Base-by-base conservation (phyloP, 1,140 invertebrate species). In the Pseudobourletiella spinata region DNA sequence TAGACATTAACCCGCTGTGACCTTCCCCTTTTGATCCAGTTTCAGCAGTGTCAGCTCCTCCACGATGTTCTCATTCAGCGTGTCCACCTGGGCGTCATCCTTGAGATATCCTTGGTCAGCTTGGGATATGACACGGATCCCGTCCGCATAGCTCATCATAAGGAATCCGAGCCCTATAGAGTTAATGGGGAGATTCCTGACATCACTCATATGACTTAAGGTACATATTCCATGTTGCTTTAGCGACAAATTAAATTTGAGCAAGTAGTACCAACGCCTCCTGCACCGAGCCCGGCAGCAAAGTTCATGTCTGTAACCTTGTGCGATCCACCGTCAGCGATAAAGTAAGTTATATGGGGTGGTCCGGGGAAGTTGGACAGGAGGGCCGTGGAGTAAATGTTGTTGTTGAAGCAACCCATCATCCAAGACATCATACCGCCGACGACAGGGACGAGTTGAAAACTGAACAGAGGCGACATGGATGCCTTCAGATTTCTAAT, bases 281-380 rank as follows among this genome's bases (percentile, higher is more conserved):
- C 44, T 11, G 6, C 44, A 14, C 44, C 44, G 22, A 46, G 18
- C 6, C 44, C 44, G 8, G 6, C 44, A 6, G 44, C 15, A 18
- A 46, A 46, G 22, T 65, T 65, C 55, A 65, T 65, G 16, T 62
- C 59, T 1, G 29, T 43, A 1, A 65, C 59, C 25, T 16, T 42
- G 32, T 65, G 44, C 15, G 14, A 8, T 14, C 55, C 55, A 26
- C 64, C 64, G 0, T 42, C 64, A 3, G 18, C 59, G 28, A 52
- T 42, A 24, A 65, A 61, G 26, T 59, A 4, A 1, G 8, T 25
- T 28, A 18, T 22, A 1, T 24, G n/a, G 6, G 43, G n/a, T 30
- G 64, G 64, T 22, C 64, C 64, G 2, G 64, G 64, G 42, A 65
- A 65, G 44, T 65, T 65, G 0, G 59, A 61, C 3, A 43, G 51